A percentile compares a stretch with the other conserved stretches of the same genome.
phyloP scores from a whole-genome alignment of 2,888 invertebrate species.

The Timema cristinae region DNA sequence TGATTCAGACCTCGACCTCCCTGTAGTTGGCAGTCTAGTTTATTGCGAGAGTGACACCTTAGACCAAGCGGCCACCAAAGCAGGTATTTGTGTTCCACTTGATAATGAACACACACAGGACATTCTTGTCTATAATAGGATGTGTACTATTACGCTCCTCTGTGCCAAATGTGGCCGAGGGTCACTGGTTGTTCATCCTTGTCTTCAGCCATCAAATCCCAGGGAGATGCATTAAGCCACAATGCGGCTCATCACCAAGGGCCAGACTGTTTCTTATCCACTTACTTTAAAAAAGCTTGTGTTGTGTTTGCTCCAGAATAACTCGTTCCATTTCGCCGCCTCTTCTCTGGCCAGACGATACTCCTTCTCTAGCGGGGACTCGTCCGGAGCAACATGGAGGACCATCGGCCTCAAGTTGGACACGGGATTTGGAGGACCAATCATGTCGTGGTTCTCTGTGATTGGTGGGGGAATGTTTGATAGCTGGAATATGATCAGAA shows the following conservation, averaged over 20 bases:
- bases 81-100: too few relatives aligned
- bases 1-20: too few relatives aligned
- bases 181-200: constrained; percentile 42
- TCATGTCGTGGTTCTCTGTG: constrained; percentile 50
- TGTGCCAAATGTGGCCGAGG: constrained; percentile 30
- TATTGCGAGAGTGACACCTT: too few relatives aligned
- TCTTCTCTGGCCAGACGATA: constrained; percentile 62
- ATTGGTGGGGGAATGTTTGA: too few relatives aligned
- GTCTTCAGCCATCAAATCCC: neutral
- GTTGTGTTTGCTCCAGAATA: constrained; percentile 81
- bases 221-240: constrained; percentile 23
- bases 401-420: constrained; percentile 74
- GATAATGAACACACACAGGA: too few relatives aligned
- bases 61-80: too few relatives aligned
- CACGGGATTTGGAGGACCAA: constrained; percentile 74
- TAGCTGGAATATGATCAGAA: too few relatives aligned
- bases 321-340: constrained; percentile 78
- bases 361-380: constrained; percentile 60
- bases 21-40: too few relatives aligned
- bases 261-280: constrained; percentile 6
- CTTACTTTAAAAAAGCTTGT: constrained; percentile 65
- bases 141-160: too few relatives aligned
- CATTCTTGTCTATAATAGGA: too few relatives aligned
- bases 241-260: constrained; percentile 33
- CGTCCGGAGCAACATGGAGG: constrained; percentile 59